Conservation (phyloP, 2,797 vertebrate genomes). For the Sebastes oblongus region DNA sequence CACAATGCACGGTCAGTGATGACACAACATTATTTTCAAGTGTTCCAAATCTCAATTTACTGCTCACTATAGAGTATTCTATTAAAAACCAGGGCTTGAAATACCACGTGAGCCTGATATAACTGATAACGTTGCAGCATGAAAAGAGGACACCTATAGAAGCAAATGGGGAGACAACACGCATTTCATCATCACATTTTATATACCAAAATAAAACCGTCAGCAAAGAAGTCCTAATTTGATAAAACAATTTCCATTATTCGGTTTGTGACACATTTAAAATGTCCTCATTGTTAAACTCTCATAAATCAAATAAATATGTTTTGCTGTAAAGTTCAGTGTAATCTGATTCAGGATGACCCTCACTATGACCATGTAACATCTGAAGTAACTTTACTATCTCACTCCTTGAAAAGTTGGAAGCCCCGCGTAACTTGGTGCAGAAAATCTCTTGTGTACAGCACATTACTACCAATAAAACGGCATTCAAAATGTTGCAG, state of each 20-base stretch:
- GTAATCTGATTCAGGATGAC: neutral
- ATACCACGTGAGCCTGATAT: no score
- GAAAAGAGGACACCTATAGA: no score
- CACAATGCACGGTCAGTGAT: neutral
- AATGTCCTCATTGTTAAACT: neutral
- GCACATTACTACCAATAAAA: neutral
- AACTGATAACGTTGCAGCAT: no score
- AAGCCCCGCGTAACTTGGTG: neutral
- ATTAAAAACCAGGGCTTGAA: no score
- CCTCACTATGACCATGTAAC: neutral
- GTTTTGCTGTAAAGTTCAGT: neutral
- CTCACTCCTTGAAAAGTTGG: neutral
- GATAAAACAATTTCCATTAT: neutral
- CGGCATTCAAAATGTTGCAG: neutral
- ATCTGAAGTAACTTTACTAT: neutral
- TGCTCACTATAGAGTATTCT: no score
- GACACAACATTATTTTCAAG: neutral
- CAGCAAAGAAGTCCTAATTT: neutral
- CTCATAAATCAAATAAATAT: neutral
- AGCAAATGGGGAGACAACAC: no score
- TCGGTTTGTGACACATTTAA: neutral
- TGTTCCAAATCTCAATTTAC: no score
- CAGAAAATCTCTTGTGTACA: neutral
- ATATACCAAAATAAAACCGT: no score
- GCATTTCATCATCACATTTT: no score